Base-by-base conservation (phyloP, 2,888 invertebrate genomes). In the Scrobipalpa atriplicella region DNA sequence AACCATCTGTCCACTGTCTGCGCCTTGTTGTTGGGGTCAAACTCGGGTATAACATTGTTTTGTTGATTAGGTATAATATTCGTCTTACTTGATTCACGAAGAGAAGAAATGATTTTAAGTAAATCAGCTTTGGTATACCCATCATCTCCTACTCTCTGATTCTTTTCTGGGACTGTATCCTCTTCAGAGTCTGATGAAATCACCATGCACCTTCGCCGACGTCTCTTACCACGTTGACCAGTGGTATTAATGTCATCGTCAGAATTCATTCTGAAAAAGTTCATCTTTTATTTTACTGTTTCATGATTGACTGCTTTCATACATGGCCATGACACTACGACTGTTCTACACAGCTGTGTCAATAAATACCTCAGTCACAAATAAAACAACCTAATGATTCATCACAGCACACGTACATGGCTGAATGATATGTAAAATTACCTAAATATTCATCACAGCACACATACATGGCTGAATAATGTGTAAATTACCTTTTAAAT, bases 1-100 rank as follows among this genome's bases (percentile, higher is more conserved):
- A 73, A 72, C 68, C 71, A 72, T 70, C 60, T 66, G 19, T 78
- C 76, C 43, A 74, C 29, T 43, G 29, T 67, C 13, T 67, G 67
- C 0, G 64, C 8, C 69, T 65, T 75, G 72, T 64, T 72, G 68
- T 70, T 72, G 68, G 64, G 70, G 72, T 64, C 71, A 71, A 67
- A 71, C 58, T 67, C 66, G 54, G 70, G 68, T 66, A 69, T 68
- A 68, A 70, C 72, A 74, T 71, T 73, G 65, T 62, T 66, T 60
- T 62, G 65, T 72, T 68, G 51, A 47, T 18, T 61, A n/a, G 52
- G 52, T 19, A 63, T 19, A 52, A 19, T 52, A 52, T 52, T 52
- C 10, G 52, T 18, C 52, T 19, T 52, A 52, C 52, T 52, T 16
- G 52, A 52, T n/a, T 52, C 52, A n/a, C 52, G 18, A 9, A 52